Evolutionary conservation across 2,797 vertebrate genomes (phyloP), one percentile per base, ranked within the genome.

Genomic region (Crocodylus rhombifer): DNA sequence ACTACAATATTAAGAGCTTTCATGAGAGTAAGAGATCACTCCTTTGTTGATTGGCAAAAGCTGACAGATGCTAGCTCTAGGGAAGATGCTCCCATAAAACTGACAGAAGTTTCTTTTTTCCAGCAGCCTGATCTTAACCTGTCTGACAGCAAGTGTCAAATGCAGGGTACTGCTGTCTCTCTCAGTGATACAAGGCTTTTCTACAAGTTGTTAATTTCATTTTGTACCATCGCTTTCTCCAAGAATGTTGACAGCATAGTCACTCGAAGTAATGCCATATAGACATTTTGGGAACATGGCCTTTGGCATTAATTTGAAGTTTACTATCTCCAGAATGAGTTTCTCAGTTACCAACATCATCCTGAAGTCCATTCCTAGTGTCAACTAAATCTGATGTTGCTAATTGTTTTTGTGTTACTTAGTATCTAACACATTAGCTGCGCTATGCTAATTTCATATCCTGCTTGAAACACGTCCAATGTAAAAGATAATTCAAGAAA

Each of bases 121-220:
- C 85, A 75, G 51, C 69, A 86, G 5, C 1, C 2, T 80, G 77
- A 80, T 87, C 75, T 87, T 87, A 94, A 93, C 84, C 20, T 64
- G 30, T 65, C 33, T 94, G 93, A 95, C 93, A 96, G 75, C 60
- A 83, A 81, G 60, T 90, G 89, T 88, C 89, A 87, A 87, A 93
- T 84, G 10, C 62, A 78, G 23, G 57, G 51, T 23, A n/a, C 2
- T 63, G 87, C 42, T 90, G 63, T 91, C 84, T 92, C 36, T 74
- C 88, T 73, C 23, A 57, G 77, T 57, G 82, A 63, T 4, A 75
- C 81, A 93, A 88, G 26, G 8, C 63, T 89, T 95, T 89, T 69
- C 75, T 86, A 73, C 55, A 90, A 89, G 87, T 86, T 77, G 51
- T 69, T 90, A 60, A 84, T 42, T 92, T 96, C 62, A 71, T 81